Base-by-base conservation (phyloP, 2,797 vertebrate species). In the Hafferia zeledoni region DNA sequence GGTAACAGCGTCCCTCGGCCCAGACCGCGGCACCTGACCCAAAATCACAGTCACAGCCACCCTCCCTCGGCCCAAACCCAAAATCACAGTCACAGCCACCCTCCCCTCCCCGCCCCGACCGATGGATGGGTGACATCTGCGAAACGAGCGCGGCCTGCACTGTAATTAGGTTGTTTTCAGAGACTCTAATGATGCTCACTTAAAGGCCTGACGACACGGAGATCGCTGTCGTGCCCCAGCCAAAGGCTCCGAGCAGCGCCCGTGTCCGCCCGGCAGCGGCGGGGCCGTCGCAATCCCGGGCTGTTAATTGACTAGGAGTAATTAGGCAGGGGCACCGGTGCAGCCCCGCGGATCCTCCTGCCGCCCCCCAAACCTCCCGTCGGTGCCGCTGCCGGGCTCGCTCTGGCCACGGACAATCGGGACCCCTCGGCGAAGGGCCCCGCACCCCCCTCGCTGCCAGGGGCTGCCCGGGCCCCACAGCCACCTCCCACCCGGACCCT, bases 41-140 rank as follows among this genome's bases (percentile, higher is more conserved):
- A 28, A 31, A 74, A 23, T 23, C 4, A 25, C 47, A 68, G 2
- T 46, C 39, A 25, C 27, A 17, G 6, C 28, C 72, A 35, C 30
- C 14, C 39, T 23, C 14, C 15, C 27, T 5, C 56, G n/a, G 35
- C 56, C 76, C 17, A 33, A 55, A 13, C 35, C 31, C 25, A 28
- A 31, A 74, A 23, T 22, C 4, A 25, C 50, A 68, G 2, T 46
- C 39, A 39, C 27, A 17, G 6, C 25, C 72, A 37, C n/a, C 17
- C 41, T 41, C 41, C 41, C 31, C 24, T 20, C 22, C 28, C 30
- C 8, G 6, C 12, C 49, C 3, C 11, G 0, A 2, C 0, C 0
- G 46, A 31, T 41, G 41, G 41, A 17, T 41, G 23, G 43, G 23
- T 13, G 75, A 63, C 88, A 76, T 2, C 55, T 50, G 24, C 0